Evolutionary conservation across 2,113 vertebrate species (phyloP).

Genomic region (Corythoichthys haematopterus): DNA sequence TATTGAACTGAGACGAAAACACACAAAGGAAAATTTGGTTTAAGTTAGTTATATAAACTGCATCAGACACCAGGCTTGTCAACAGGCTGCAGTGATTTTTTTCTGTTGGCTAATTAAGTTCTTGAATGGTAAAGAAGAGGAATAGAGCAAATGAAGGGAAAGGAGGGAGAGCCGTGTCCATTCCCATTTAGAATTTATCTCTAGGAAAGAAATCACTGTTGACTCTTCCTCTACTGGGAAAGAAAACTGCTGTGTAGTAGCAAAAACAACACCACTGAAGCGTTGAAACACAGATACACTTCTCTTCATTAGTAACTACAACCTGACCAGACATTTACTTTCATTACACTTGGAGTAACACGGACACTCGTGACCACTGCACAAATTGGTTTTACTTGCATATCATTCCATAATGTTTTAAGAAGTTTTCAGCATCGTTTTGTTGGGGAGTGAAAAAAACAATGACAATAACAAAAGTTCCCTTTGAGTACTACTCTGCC

Average conservation of each 20-base stretch:
- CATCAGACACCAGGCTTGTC: slow-evolving; percentile 26
- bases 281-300: slow-evolving; percentile 52
- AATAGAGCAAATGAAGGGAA: slow-evolving; percentile 13
- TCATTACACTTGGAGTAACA: slow-evolving; percentile 47
- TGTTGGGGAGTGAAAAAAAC: no score
- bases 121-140: slow-evolving; percentile 31
- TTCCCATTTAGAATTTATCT: slow-evolving; percentile 67
- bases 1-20: slow-evolving; percentile 52
- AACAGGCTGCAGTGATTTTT: slow-evolving; percentile 42
- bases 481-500: no score
- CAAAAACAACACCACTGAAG: slow-evolving; percentile 49
- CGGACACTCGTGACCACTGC: neutral
- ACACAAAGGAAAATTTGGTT: slow-evolving; percentile 31
- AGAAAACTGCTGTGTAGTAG: slow-evolving; percentile 50
- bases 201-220: slow-evolving; percentile 66
- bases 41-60: slow-evolving; percentile 37
- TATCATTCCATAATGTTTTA: no score
- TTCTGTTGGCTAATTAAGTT: slow-evolving; percentile 66
- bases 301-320: slow-evolving; percentile 59
- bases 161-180: slow-evolving; percentile 55
- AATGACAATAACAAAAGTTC: no score
- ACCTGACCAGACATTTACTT: slow-evolving; percentile 44
- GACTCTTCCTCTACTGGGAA: slow-evolving; percentile 66
- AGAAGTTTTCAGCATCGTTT: no score
- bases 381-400: neutral